These are phyloP conservation scores for Apis laboriosa DNA, from an alignment of 1,140 invertebrate genomes.

Conservation along the genomic window DNA sequence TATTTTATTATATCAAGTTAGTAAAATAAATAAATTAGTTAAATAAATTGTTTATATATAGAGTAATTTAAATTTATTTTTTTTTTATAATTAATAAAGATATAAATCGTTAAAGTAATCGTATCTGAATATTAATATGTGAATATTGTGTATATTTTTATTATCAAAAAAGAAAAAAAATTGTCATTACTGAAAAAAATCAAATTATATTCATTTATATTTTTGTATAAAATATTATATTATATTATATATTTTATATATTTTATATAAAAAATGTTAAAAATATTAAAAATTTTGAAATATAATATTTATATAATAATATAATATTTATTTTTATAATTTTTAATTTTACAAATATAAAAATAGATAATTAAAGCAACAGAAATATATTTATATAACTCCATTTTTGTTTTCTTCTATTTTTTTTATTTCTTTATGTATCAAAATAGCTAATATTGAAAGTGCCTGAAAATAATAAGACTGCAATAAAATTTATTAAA, in stretches of 20 bases:
- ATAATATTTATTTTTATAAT: not conserved
- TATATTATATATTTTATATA: not conserved
- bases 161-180: no score
- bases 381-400: not conserved
- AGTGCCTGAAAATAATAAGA: conserved; percentile 39
- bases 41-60: no score
- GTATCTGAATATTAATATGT: no score
- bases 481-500: not conserved
- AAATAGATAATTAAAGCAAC: no score
- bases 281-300: not conserved
- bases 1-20: no score
- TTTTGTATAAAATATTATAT: not conserved
- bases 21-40: no score
- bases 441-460: conserved; percentile 19
- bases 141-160: no score
- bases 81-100: no score
- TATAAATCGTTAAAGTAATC: no score
- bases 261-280: not conserved
- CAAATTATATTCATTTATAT: no score
- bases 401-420: not conserved
- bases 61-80: no score
- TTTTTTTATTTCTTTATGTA: conserved; percentile 44
- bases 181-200: no score
- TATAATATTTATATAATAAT: not conserved
- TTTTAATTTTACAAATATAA: not conserved